Evolutionary conservation across 1,140 invertebrate genomes (phyloP).

Genomic region (Anagrus nilaparvatae): DNA sequence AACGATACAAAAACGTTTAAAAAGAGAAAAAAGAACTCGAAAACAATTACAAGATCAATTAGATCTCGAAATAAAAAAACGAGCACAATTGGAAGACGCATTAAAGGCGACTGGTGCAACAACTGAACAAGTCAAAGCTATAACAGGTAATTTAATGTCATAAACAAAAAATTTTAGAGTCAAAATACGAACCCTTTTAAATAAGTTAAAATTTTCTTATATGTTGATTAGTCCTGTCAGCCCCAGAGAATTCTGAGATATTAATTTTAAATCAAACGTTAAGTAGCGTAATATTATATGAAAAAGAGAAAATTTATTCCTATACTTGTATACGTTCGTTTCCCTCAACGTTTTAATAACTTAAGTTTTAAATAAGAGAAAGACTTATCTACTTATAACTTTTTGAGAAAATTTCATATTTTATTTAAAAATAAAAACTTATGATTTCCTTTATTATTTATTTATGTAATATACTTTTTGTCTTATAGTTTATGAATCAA

Average conservation of each 20-base stretch:
- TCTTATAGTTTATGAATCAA: too few relatives aligned
- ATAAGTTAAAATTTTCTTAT: constrained; percentile 46
- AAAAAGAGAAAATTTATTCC: too few relatives aligned
- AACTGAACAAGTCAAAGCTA: constrained; percentile 62
- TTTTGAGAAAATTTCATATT: too few relatives aligned
- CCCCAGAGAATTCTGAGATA: constrained; percentile 41
- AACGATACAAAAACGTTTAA: constrained; percentile 74
- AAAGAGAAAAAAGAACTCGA: constrained; percentile 73
- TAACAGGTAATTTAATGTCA: constrained; percentile 53
- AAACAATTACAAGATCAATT: constrained; percentile 75
- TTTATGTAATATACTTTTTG: too few relatives aligned
- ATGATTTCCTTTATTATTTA: too few relatives aligned
- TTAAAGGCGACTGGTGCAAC: constrained; percentile 66
- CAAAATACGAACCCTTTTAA: constrained; percentile 43
- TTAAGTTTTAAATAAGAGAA: too few relatives aligned
- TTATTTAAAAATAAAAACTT: too few relatives aligned
- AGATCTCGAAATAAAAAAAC: constrained; percentile 65
- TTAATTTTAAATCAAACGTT: constrained; percentile 41
- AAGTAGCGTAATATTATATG: too few relatives aligned
- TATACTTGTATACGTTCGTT: background rate
- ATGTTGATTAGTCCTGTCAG: constrained; percentile 43
- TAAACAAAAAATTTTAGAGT: constrained; percentile 4
- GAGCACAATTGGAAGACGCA: constrained; percentile 67
- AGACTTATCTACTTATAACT: too few relatives aligned
- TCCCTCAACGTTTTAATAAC: too few relatives aligned